A percentile compares a stretch with the other conserved stretches of the same genome.
These are phyloP conservation scores for Mythimna pallens DNA, from an alignment of 2,888 invertebrate genomes.

Conservation along the genomic window DNA sequence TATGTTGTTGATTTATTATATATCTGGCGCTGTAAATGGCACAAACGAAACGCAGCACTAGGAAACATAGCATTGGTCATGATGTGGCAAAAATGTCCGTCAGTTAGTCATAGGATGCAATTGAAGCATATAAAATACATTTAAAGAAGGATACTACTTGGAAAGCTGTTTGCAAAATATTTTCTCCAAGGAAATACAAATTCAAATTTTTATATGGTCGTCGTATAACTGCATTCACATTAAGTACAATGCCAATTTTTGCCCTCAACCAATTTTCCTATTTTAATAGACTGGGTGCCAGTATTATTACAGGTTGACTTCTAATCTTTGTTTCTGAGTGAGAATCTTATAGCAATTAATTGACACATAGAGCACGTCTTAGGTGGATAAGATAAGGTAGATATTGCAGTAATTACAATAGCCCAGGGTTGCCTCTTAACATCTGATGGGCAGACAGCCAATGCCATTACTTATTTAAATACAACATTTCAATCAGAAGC, in stretches of 20 bases:
- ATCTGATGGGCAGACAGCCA: constrained; percentile 41
- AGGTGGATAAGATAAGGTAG: constrained; percentile 5
- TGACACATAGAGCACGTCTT: constrained; percentile 21
- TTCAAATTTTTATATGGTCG: no score
- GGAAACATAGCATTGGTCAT: neutral
- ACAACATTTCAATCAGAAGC: constrained; percentile 23
- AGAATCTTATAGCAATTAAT: constrained; percentile 20
- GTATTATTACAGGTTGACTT: neutral
- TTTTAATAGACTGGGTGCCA: neutral
- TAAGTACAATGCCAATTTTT: no score
- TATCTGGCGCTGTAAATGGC: neutral
- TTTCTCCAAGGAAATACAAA: neutral
- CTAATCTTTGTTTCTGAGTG: neutral
- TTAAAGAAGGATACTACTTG: neutral
- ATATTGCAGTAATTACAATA: constrained; percentile 22
- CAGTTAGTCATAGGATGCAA: neutral
- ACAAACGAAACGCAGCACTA: neutral
- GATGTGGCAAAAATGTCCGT: neutral
- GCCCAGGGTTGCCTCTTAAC: neutral
- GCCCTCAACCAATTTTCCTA: neutral
- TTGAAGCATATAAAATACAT: neutral
- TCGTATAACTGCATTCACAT: no score
- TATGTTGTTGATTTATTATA: neutral
- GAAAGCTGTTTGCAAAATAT: neutral
- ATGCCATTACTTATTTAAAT: constrained; percentile 32